phyloP scores from a whole-genome alignment of 2,797 vertebrate species.

The Muraenolepis orangiensis region DNA sequence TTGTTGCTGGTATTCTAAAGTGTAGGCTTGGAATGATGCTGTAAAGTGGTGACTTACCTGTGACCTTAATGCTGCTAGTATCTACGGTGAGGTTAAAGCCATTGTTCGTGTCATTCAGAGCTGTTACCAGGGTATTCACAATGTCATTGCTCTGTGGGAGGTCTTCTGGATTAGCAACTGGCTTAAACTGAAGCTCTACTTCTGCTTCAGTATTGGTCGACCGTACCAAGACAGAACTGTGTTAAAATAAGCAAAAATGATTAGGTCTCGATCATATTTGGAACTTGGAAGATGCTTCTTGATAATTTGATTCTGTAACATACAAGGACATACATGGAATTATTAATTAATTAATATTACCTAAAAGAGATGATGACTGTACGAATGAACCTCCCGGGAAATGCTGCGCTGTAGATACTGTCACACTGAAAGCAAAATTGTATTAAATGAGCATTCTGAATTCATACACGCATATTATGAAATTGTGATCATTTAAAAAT shows the following conservation, averaged over 20 bases:
- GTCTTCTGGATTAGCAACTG: not conserved
- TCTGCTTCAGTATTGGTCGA: constrained; percentile 22
- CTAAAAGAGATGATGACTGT: constrained; percentile 6
- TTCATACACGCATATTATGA: not conserved
- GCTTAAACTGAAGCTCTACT: constrained; percentile 34
- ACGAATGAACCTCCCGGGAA: constrained; percentile 10
- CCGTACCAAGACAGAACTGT: not conserved
- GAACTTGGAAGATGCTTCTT: not conserved
- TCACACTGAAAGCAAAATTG: constrained; percentile 25
- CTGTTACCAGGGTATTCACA: constrained; percentile 13
- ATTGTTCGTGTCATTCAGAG: not conserved
- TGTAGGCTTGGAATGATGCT: not conserved
- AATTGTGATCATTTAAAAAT: not conserved
- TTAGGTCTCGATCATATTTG: not conserved
- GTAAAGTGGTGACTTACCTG: not conserved
- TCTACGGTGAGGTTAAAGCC: constrained; percentile 18
- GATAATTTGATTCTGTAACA: not conserved
- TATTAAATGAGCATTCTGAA: not conserved
- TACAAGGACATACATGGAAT: not conserved
- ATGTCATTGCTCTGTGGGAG: constrained; percentile 16
- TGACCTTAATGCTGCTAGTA: not conserved
- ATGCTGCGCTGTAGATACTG: constrained; percentile 3
- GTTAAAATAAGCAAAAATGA: not conserved
- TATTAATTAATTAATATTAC: constrained; percentile 15
- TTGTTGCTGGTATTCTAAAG: not conserved